These are phyloP conservation scores for Macaca mulatta DNA, from an alignment of 2,113 vertebrate species.

Conservation along the genomic window DNA sequence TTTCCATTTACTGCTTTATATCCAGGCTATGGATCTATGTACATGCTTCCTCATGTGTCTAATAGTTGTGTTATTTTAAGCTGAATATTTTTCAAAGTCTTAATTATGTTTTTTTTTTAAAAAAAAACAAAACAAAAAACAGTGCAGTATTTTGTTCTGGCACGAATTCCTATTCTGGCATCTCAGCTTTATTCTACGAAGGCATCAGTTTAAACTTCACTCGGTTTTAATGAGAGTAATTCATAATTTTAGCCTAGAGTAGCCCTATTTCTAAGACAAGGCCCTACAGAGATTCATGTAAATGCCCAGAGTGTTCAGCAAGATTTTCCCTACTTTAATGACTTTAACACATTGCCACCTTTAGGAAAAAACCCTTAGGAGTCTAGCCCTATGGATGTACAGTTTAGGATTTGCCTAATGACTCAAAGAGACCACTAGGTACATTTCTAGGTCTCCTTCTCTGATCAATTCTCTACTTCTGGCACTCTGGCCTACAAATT, in stretches of 20 bases:
- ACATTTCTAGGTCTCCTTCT: background rate
- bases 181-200: background rate
- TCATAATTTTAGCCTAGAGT: background rate
- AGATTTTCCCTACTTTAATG: background rate
- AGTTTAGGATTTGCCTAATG: background rate
- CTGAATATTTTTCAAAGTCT: background rate
- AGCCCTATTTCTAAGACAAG: background rate
- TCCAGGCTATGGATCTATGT: background rate
- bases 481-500: background rate
- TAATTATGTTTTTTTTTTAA: background rate
- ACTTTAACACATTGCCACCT: background rate
- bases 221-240: background rate
- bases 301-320: background rate
- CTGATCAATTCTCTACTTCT: background rate
- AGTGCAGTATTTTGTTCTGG: background rate
- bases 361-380: too few species aligned
- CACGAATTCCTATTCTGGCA: background rate
- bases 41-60: background rate
- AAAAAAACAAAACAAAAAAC: background rate
- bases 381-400: rapidly evolving
- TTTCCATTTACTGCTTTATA: background rate
- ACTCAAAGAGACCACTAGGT: background rate
- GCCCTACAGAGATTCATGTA: background rate
- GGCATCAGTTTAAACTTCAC: background rate
- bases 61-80: background rate